Evolutionary conservation across 2,113 vertebrate species (phyloP).

Genomic region (Dendropsophus ebraccatus): DNA sequence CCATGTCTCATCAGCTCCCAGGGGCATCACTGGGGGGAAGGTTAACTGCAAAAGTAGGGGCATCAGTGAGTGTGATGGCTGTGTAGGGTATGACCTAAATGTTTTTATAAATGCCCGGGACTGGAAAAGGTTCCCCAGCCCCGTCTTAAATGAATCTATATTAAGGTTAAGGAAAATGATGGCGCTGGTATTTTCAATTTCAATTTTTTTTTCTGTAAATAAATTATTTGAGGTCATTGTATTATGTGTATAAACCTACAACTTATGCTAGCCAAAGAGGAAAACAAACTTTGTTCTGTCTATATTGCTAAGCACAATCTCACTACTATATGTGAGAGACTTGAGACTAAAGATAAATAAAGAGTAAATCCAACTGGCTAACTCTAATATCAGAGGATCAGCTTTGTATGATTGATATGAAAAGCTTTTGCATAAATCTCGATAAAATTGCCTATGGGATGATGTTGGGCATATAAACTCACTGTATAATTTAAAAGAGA

Average conservation of each 20-base stretch:
- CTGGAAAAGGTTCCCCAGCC: too few relatives aligned
- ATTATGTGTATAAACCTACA: background rate
- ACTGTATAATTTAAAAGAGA: conserved; percentile 23
- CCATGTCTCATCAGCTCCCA: too few relatives aligned
- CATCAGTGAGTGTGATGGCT: too few relatives aligned
- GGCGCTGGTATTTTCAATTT: background rate
- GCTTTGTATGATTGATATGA: background rate
- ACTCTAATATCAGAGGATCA: conserved; percentile 22
- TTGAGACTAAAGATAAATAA: conserved; percentile 8
- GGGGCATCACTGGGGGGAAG: too few relatives aligned
- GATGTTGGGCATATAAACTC: background rate
- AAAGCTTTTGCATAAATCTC: conserved; percentile 27
- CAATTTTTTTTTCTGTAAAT: background rate
- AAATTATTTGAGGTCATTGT: background rate
- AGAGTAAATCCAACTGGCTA: conserved; percentile 4
- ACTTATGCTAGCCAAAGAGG: background rate
- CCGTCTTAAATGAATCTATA: background rate
- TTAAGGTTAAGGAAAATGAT: background rate
- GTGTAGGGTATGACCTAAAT: too few relatives aligned
- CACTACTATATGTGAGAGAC: background rate
- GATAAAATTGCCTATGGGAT: conserved; percentile 26
- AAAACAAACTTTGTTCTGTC: background rate
- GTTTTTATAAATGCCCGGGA: too few relatives aligned
- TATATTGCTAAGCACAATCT: background rate
- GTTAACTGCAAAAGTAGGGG: too few relatives aligned